Evolutionary conservation across 2,113 vertebrate species (phyloP).

Genomic region (Brienomyrus longianalis): DNA sequence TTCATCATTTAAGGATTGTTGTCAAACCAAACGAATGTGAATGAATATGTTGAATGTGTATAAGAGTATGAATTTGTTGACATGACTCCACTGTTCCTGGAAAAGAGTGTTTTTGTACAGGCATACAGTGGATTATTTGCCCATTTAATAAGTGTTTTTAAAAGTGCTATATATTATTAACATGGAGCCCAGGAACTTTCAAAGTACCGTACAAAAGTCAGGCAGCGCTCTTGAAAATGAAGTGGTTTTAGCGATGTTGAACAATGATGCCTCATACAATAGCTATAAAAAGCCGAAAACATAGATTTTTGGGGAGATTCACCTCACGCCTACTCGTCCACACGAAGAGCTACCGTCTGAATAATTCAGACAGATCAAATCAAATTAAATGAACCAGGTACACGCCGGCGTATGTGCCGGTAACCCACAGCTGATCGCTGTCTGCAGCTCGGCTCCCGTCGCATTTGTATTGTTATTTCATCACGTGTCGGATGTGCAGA

Average conservation of each 20-base stretch:
- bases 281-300: conserved; percentile 12
- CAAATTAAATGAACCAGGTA: conserved; percentile 9
- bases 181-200: neutral
- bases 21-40: neutral
- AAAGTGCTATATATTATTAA: neutral
- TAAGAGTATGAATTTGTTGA: neutral
- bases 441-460: neutral
- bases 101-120: neutral
- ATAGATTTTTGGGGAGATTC: neutral
- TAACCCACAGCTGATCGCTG: neutral
- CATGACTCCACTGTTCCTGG: neutral
- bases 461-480: conserved; percentile 9
- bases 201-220: neutral
- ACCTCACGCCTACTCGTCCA: conserved; percentile 6
- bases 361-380: conserved; percentile 18
- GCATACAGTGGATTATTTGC: neutral
- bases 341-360: neutral
- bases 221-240: neutral
- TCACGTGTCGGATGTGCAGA: neutral
- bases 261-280: conserved; percentile 1
- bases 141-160: neutral
- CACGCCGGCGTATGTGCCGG: neutral
- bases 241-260: conserved; percentile 12
- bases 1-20: neutral
- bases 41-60: neutral